These are phyloP conservation scores for Cryptoprocta ferox DNA, from an alignment of 2,797 vertebrate species.

Conservation along the genomic window DNA sequence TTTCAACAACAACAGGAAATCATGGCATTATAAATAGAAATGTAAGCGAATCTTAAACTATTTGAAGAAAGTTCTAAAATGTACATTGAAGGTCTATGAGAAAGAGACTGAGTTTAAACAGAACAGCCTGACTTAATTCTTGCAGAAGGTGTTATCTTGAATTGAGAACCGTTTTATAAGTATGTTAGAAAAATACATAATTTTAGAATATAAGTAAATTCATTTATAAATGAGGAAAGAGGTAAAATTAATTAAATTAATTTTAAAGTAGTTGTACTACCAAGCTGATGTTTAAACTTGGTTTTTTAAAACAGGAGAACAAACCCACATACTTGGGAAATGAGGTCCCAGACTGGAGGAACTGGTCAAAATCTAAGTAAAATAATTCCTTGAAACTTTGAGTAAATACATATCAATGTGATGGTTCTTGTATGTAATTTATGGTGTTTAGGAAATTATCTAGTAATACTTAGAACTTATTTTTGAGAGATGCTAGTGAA, in stretches of 20 bases:
- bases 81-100: neutral
- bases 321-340: neutral
- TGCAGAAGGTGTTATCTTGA: neutral
- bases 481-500: constrained; percentile 35
- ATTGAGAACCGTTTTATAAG: neutral
- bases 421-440: neutral
- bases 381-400: constrained; percentile 14
- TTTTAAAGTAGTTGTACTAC: neutral
- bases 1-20: neutral
- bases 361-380: neutral
- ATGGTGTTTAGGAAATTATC: constrained; percentile 57
- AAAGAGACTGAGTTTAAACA: constrained; percentile 18
- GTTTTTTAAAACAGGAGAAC: neutral
- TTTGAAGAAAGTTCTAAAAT: constrained; percentile 19
- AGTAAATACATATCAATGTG: neutral
- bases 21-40: neutral
- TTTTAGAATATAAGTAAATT: neutral
- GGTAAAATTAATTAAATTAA: neutral
- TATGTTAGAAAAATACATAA: neutral
- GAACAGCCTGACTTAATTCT: neutral
- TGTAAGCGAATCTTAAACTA: neutral
- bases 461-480: constrained; percentile 49
- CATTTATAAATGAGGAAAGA: neutral
- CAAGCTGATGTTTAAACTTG: constrained; percentile 1
- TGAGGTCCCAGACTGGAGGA: neutral